A percentile compares a stretch with the other conserved stretches of the same genome.
These are phyloP conservation scores for Nymphalis c-album DNA, from an alignment of 2,888 invertebrate species.

Conservation along the genomic window DNA sequence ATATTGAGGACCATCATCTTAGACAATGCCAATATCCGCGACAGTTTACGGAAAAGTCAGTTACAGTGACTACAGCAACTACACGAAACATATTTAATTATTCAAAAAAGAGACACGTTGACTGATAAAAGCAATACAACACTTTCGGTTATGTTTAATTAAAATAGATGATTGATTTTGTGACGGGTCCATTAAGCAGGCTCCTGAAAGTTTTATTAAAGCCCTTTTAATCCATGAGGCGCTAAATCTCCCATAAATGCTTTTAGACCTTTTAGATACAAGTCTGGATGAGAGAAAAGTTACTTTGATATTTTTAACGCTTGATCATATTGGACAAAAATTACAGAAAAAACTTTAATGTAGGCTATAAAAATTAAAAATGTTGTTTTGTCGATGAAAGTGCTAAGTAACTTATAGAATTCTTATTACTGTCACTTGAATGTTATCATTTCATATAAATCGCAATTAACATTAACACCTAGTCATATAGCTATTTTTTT, in stretches of 20 bases:
- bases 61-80: no score
- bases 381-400: neutral
- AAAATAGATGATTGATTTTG: conserved; percentile 36
- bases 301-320: conserved; percentile 9
- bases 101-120: no score
- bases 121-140: neutral
- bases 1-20: no score
- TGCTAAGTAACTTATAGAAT: no score
- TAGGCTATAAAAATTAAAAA: neutral
- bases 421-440: no score
- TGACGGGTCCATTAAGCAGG: conserved; percentile 34
- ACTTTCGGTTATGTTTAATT: conserved; percentile 28
- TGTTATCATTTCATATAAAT: no score
- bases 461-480: no score
- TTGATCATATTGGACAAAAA: conserved; percentile 16
- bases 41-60: no score
- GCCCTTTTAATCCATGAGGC: conserved; percentile 36
- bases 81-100: no score
- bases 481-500: no score
- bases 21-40: no score
- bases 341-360: conserved; percentile 12
- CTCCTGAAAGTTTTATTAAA: conserved; percentile 34
- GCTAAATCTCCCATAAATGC: conserved; percentile 35
- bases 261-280: conserved; percentile 31
- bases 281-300: conserved; percentile 20